A percentile compares a stretch with the other conserved stretches of the same genome.
These are phyloP conservation scores for Embiotoca jacksoni DNA, from an alignment of 2,113 vertebrate species.

Conservation along the genomic window DNA sequence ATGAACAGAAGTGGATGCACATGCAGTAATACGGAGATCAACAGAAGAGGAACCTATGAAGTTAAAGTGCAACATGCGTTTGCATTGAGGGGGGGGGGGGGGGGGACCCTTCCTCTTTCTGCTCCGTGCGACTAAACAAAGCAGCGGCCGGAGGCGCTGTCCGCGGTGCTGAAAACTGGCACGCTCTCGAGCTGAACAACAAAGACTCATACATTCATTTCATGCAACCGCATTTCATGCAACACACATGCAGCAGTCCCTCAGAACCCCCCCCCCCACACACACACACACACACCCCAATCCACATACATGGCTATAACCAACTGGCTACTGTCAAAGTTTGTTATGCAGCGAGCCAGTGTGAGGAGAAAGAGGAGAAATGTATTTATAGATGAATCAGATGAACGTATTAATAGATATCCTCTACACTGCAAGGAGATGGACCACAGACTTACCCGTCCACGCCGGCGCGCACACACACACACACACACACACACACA, in stretches of 20 bases:
- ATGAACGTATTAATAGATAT: conserved; percentile 78
- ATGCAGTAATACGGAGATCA: no score
- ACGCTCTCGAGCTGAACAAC: conserved; percentile 25
- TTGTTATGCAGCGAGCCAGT: conserved; percentile 47
- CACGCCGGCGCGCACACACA: not conserved
- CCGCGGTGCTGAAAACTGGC: conserved; percentile 53
- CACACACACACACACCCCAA: not conserved
- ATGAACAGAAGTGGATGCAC: not conserved
- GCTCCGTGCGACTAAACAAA: conserved; percentile 6
- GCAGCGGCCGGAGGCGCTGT: conserved; percentile 34
- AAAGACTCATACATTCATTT: conserved; percentile 24
- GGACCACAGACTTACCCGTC: conserved; percentile 47
- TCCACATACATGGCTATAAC: conserved; percentile 32
- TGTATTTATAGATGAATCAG: conserved; percentile 80
- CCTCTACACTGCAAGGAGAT: conserved; percentile 63
- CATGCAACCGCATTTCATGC: conserved; percentile 27
- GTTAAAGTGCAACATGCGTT: no score
- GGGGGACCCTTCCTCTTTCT: not conserved
- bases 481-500: not conserved
- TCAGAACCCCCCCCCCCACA: not conserved
- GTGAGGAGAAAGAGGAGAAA: conserved; percentile 64
- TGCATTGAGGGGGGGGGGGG: no score
- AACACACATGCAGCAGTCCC: not conserved
- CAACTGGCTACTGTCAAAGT: conserved; percentile 62
- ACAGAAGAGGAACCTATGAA: no score